Percentiles rank a stretch among this genome's conserved stretches.
Evolutionary conservation across 64 coral and sea anemone species (phyloP).

Genomic region (Stylophora pistillata): DNA sequence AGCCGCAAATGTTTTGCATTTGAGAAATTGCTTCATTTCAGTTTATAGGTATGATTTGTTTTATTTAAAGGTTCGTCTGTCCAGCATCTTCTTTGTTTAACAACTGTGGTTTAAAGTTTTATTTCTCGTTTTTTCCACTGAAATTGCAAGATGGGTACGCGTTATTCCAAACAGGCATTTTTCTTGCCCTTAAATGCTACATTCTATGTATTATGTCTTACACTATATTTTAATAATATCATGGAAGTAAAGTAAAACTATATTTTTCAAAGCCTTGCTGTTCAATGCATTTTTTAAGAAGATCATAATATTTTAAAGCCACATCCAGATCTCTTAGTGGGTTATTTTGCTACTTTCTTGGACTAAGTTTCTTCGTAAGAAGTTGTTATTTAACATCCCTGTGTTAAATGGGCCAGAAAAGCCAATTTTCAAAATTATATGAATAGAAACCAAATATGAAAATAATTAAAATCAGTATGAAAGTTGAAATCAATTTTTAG

Average conservation of each 20-base stretch:
- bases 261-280: too few species aligned
- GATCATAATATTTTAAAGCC: not conserved
- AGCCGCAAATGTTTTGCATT: not conserved
- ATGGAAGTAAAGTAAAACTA: too few species aligned
- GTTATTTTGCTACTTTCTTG: not conserved
- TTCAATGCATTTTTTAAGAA: not conserved
- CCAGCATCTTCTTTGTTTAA: too few species aligned
- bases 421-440: not conserved
- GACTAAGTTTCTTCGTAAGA: not conserved
- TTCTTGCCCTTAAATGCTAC: too few species aligned
- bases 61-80: not conserved
- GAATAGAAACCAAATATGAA: not conserved
- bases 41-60: not conserved
- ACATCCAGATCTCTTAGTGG: not conserved
- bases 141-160: not conserved
- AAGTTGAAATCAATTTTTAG: not conserved
- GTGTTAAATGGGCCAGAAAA: not conserved
- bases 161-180: too few species aligned
- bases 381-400: not conserved
- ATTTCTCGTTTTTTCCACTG: not conserved
- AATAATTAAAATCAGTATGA: not conserved
- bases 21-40: constrained; percentile 2
- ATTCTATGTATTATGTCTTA: too few species aligned
- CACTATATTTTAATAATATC: too few species aligned
- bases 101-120: not conserved